These are phyloP conservation scores for Buphagus erythrorhynchus DNA, from an alignment of 2,797 vertebrate species.

Conservation along the genomic window DNA sequence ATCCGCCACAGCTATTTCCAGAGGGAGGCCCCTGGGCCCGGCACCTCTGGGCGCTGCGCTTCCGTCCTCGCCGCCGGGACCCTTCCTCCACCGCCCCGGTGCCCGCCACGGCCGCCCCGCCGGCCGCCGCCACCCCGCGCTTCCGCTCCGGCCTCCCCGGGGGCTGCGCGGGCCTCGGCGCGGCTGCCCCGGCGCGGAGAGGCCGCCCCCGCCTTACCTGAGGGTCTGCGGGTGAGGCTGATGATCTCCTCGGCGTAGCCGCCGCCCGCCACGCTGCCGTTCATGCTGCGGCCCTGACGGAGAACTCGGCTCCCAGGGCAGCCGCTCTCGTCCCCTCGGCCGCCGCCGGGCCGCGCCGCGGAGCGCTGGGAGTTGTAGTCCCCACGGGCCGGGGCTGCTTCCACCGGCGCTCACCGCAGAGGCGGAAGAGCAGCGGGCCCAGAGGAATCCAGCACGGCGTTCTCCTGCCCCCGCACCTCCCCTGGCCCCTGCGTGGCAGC, in stretches of 20 bases:
- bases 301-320: neutral
- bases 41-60: neutral
- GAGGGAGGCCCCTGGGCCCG: neutral
- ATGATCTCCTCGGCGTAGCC: conserved; percentile 72
- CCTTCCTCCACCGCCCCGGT: neutral
- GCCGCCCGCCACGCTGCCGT: conserved; percentile 64
- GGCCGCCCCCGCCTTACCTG: conserved; percentile 47
- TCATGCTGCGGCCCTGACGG: conserved; percentile 60
- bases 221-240: conserved; percentile 74
- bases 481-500: neutral
- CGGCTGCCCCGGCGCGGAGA: neutral
- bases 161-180: neutral
- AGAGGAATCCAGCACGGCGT: fast-evolving
- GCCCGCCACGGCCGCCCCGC: too few species aligned
- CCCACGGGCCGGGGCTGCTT: neutral
- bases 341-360: neutral
- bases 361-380: conserved; percentile 72
- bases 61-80: neutral
- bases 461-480: neutral
- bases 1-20: fast-evolving
- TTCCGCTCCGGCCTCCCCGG: neutral
- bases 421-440: neutral
- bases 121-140: neutral
- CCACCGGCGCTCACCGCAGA: neutral
- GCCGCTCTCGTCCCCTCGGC: conserved; percentile 19